These are phyloP conservation scores for Varanus salvator DNA, from an alignment of 2,113 vertebrate genomes.

Conservation along the genomic window DNA sequence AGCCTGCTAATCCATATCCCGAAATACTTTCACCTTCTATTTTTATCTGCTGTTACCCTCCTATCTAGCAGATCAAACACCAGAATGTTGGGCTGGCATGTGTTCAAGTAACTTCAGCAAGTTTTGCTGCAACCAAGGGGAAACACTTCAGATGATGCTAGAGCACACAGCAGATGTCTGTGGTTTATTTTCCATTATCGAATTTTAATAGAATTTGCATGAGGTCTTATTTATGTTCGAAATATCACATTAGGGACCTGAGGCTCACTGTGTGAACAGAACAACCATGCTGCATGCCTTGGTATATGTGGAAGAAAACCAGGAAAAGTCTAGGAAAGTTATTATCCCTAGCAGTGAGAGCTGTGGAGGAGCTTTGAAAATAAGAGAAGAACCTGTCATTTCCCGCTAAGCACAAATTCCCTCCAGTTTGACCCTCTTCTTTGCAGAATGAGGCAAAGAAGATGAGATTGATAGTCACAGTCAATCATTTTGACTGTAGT, in stretches of 20 bases:
- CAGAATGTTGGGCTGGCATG: slow-evolving; percentile 53
- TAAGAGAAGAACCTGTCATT: not conserved
- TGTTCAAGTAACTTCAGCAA: slow-evolving; percentile 55
- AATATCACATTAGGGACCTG: slow-evolving; percentile 66
- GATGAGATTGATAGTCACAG: not conserved
- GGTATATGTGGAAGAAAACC: slow-evolving; percentile 35
- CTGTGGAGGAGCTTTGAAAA: not conserved
- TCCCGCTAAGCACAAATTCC: not conserved
- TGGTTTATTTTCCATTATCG: slow-evolving; percentile 72
- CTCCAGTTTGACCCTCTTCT: not conserved
- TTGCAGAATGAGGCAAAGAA: not conserved
- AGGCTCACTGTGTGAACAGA: slow-evolving; percentile 36
- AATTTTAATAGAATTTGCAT: slow-evolving; percentile 73
- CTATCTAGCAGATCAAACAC: slow-evolving; percentile 57
- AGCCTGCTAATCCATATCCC: slow-evolving; percentile 51
- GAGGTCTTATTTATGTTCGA: slow-evolving; percentile 61
- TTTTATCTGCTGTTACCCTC: slow-evolving; percentile 49
- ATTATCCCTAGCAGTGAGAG: not conserved
- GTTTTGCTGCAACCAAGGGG: slow-evolving; percentile 60
- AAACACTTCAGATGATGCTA: slow-evolving; percentile 57
- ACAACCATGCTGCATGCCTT: slow-evolving; percentile 5
- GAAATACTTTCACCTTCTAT: slow-evolving; percentile 54
- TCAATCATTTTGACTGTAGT: no score
- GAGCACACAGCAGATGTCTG: slow-evolving; percentile 70
- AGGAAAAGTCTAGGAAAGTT: not conserved